Base-by-base conservation (phyloP, 2,888 invertebrate species). In the Acrobasis repandana region DNA sequence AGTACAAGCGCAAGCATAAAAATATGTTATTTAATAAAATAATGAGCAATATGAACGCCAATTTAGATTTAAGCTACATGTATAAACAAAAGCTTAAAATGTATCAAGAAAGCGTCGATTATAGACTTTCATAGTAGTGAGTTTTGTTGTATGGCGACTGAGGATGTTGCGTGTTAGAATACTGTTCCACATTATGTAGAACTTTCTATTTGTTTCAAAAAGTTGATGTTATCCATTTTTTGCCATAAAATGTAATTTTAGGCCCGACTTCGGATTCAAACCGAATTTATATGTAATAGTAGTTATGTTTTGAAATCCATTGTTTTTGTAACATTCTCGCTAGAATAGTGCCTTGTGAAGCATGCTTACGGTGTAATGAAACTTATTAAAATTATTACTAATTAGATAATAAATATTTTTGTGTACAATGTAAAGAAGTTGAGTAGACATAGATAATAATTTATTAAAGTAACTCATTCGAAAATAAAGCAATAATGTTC, bases 301-400 rank as follows among this genome's bases (percentile, higher is more conserved):
- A 83, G 77, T 71, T 76, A 83, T 78, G 69, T 80, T 80, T 61
- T 82, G 77, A 67, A 65, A 46, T 46, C 47, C 60, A 72, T 84
- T 89, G 74, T 74, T 74, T 87, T 86, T 75, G 72, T 75, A 70
- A 72, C 76, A 82, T 85, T 88, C 86, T 90, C 86, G 87, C 89
- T 91, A 92, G 91, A 80, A 86, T 92, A 92, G 91, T 92, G 91
- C 91, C 91, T 92, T 92, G 88, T 85, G 86, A 90, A 79, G 90
- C 89, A 90, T 90, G 91, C 91, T 90, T 90, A 88, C 76, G 79
- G 76, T 84, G 79, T 81, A 80, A 74, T 77, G 74, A 76, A 76
- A 74, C 65, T 75, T 79, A 80, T 74, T 79, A 79, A 79, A 80
- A 79, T 75, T 77, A 79, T 75, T 74, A 75, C 77, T 79, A 46